Evolutionary conservation across 1,140 invertebrate genomes (phyloP).

Genomic region (Drosophila micromelanica): DNA sequence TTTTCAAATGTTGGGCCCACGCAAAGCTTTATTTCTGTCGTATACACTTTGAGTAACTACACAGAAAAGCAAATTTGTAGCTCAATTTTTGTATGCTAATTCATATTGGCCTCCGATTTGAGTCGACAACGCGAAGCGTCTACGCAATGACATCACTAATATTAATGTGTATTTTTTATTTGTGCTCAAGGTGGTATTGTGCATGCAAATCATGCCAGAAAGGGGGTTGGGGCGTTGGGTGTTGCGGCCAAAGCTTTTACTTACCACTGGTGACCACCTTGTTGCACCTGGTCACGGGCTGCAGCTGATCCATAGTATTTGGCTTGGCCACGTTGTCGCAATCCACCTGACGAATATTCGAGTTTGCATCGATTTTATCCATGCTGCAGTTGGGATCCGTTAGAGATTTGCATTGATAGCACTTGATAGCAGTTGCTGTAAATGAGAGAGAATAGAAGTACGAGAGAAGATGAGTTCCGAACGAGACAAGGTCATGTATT

Average conservation of each 20-base stretch:
- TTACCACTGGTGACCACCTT: conserved; percentile 80
- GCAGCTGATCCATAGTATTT: conserved; percentile 63
- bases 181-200: conserved; percentile 45
- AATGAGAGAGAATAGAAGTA: not conserved
- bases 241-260: conserved; percentile 26
- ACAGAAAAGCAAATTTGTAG: not conserved
- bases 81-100: conserved; percentile 61
- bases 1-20: conserved; percentile 30
- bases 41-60: not conserved
- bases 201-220: conserved; percentile 22
- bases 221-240: not conserved
- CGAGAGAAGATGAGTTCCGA: not conserved
- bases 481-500: not conserved
- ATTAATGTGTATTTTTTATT: conserved; percentile 12
- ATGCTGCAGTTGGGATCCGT: conserved; percentile 74
- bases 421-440: conserved; percentile 75
- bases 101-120: conserved; percentile 30
- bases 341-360: conserved; percentile 67
- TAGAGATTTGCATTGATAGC: conserved; percentile 78
- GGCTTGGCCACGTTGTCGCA: conserved; percentile 66
- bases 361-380: conserved; percentile 62
- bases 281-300: conserved; percentile 78
- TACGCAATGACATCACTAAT: conserved; percentile 67
- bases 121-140: conserved; percentile 6
- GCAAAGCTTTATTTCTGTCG: conserved; percentile 22